Percentiles rank a stretch among this genome's conserved stretches.
phyloP scores from a whole-genome alignment of 2,797 vertebrate species.

The Anguilla pacifica region DNA sequence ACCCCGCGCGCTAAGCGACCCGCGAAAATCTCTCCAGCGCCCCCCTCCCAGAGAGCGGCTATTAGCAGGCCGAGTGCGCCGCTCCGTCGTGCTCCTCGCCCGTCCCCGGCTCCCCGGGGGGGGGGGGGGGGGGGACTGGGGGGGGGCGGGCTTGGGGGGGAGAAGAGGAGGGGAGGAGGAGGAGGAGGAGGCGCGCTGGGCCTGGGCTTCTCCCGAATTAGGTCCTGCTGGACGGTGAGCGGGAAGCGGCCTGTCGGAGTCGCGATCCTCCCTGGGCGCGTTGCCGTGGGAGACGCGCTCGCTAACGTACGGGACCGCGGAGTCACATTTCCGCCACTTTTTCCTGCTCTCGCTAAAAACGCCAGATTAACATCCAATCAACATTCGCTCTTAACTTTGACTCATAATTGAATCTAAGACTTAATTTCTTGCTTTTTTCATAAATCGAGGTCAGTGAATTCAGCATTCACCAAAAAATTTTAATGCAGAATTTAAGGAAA shows the following conservation, averaged over 20 bases:
- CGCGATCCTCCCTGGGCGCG: background rate
- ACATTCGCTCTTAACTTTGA: background rate
- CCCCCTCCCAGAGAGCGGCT: conserved; percentile 83
- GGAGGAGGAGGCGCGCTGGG: background rate
- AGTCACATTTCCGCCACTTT: background rate
- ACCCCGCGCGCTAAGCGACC: conserved; percentile 82
- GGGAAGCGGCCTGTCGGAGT: background rate
- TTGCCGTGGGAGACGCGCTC: background rate
- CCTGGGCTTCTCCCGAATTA: background rate
- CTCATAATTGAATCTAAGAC: background rate
- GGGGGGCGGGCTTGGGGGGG: too few relatives aligned
- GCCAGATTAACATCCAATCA: background rate
- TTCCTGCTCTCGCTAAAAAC: background rate
- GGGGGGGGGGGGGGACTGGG: too few relatives aligned
- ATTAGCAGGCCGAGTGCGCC: conserved; percentile 74
- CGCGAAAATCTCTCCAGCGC: conserved; percentile 79
- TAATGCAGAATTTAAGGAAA: background rate
- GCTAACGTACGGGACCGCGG: background rate
- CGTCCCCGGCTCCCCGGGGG: background rate
- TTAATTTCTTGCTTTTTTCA: too few relatives aligned
- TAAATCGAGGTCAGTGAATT: too few relatives aligned
- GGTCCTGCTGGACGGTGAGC: background rate
- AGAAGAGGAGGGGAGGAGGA: background rate
- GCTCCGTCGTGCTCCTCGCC: background rate
- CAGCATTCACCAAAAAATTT: background rate